These are phyloP conservation scores for Aulostomus chinensis DNA, from an alignment of 2,797 vertebrate genomes.

Conservation along the genomic window DNA sequence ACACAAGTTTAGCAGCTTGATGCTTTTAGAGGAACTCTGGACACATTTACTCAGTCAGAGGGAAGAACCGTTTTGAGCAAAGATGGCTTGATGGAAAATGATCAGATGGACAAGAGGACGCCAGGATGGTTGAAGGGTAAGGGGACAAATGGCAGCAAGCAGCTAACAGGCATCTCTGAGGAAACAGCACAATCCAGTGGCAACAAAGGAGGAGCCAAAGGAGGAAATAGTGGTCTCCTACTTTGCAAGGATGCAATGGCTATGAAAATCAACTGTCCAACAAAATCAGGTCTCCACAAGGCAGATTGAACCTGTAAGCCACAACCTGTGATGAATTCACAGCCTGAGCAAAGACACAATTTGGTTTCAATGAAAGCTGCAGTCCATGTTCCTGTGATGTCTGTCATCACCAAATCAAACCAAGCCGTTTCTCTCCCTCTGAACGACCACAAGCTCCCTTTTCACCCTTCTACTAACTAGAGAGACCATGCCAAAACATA, in stretches of 20 bases:
- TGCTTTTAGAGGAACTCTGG: conserved; percentile 70
- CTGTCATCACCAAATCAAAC: conserved; percentile 41
- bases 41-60: conserved; percentile 60
- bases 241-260: conserved; percentile 41
- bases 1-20: conserved; percentile 54
- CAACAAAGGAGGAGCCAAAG: conserved; percentile 50
- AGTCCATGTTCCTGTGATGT: conserved; percentile 53
- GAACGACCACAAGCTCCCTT: conserved; percentile 45
- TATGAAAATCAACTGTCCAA: conserved; percentile 53
- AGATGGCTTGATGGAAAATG: conserved; percentile 46
- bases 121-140: conserved; percentile 32
- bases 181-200: conserved; percentile 57
- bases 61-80: conserved; percentile 56
- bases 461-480: conserved; percentile 54
- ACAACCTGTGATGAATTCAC: conserved; percentile 23
- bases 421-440: conserved; percentile 43
- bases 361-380: conserved; percentile 45
- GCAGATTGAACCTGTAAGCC: conserved; percentile 20
- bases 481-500: conserved; percentile 73
- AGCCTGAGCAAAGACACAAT: conserved; percentile 28
- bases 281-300: conserved; percentile 49
- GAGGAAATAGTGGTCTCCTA: conserved; percentile 34
- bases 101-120: conserved; percentile 57
- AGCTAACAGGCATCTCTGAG: conserved; percentile 50
- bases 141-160: conserved; percentile 45